Conservation (phyloP, 2,888 invertebrate genomes). For the Ectobius pallidus region DNA sequence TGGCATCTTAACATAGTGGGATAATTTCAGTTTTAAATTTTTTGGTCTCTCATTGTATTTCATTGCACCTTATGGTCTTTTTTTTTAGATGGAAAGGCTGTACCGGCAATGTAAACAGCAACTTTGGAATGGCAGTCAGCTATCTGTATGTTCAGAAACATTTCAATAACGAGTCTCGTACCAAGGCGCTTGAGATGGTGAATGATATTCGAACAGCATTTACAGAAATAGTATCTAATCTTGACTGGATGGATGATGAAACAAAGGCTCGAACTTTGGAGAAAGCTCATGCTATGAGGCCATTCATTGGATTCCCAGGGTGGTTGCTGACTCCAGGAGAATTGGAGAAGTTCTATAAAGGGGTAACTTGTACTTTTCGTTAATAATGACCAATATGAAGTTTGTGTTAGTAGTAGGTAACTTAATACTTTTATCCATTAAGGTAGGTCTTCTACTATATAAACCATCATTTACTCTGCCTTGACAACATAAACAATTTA, state of each 20-base stretch:
- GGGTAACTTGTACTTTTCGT: slow-evolving; percentile 44
- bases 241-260: slow-evolving; percentile 61
- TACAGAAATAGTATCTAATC: slow-evolving; percentile 54
- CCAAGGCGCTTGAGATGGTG: slow-evolving; percentile 53
- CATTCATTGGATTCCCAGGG: slow-evolving; percentile 55
- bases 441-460: too few species aligned
- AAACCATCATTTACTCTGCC: too few species aligned
- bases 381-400: neutral
- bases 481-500: too few species aligned
- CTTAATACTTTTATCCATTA: too few species aligned
- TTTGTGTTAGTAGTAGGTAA: neutral
- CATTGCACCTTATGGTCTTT: too few species aligned
- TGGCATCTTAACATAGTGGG: too few species aligned
- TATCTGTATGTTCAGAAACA: slow-evolving; percentile 53
- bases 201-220: slow-evolving; percentile 57
- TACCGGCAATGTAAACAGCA: slow-evolving; percentile 51
- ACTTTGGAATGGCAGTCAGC: slow-evolving; percentile 55
- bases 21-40: too few species aligned
- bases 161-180: slow-evolving; percentile 52
- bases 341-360: slow-evolving; percentile 51
- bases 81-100: slow-evolving; percentile 53
- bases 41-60: too few species aligned
- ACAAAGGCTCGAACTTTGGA: slow-evolving; percentile 57
- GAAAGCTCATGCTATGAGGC: slow-evolving; percentile 58
- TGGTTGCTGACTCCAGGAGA: slow-evolving; percentile 50